Evolutionary conservation across 1,140 invertebrate species (phyloP).

Genomic region (Hypsibius dujardini): DNA sequence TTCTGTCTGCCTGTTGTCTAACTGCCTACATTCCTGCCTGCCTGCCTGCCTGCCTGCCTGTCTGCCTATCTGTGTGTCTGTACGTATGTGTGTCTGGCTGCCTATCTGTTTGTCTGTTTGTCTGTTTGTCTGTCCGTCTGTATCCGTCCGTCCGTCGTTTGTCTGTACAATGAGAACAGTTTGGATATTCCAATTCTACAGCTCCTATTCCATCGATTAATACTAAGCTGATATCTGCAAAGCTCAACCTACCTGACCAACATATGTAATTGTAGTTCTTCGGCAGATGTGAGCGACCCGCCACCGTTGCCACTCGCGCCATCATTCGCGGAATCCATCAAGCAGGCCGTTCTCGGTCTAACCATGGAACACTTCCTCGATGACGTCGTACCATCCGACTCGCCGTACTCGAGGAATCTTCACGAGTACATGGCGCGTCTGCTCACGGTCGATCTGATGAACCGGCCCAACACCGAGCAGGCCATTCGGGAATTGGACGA

Average conservation of each 20-base stretch:
- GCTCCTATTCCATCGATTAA: background rate
- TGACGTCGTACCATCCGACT: background rate
- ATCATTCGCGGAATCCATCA: background rate
- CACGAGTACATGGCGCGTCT: background rate
- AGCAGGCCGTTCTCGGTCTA: background rate
- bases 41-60: too few species aligned
- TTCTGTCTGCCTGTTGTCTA: too few species aligned
- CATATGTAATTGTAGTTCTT: background rate
- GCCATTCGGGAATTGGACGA: conserved; percentile 4
- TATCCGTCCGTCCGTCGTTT: too few species aligned
- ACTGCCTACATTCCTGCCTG: too few species aligned
- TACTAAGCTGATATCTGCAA: background rate
- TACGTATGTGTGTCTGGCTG: too few species aligned
- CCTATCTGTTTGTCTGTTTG: too few species aligned
- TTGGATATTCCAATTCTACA: too few species aligned
- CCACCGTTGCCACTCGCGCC: background rate
- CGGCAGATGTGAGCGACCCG: background rate
- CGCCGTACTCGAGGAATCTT: background rate
- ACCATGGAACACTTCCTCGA: background rate
- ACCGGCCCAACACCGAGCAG: background rate
- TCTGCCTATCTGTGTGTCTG: too few species aligned
- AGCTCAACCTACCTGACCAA: background rate
- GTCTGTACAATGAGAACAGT: too few species aligned
- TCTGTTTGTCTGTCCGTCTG: too few species aligned
- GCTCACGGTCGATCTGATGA: background rate